Conservation (phyloP, 2,113 vertebrate species). For the Sardina pilchardus region DNA sequence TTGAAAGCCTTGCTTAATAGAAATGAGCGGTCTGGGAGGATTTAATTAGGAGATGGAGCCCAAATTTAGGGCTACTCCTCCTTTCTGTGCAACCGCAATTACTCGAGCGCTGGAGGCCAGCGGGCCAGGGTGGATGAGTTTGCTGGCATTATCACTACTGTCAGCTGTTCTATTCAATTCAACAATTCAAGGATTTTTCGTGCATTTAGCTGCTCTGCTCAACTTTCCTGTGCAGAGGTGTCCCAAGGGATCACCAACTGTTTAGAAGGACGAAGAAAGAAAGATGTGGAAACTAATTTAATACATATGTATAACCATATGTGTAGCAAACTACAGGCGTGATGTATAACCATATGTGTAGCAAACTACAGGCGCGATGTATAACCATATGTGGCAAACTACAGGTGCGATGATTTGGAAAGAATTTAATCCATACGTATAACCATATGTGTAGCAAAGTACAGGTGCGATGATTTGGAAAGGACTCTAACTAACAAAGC, state of each 20-base stretch:
- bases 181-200: too few relatives aligned
- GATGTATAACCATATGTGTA: neutral
- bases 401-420: too few relatives aligned
- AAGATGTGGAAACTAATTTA: too few relatives aligned
- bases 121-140: neutral
- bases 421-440: neutral
- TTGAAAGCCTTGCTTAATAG: neutral
- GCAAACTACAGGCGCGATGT: too few relatives aligned
- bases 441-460: too few relatives aligned
- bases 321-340: too few relatives aligned
- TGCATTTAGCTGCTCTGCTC: too few relatives aligned
- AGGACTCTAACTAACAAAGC: neutral
- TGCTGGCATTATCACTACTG: neutral
- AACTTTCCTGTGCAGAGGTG: too few relatives aligned
- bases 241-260: too few relatives aligned
- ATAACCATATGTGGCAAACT: neutral
- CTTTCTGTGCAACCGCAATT: neutral
- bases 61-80: neutral
- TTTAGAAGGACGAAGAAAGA: too few relatives aligned
- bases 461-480: too few relatives aligned
- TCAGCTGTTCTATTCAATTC: neutral
- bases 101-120: neutral
- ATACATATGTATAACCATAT: neutral
- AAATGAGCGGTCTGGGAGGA: neutral
- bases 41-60: neutral